These are phyloP conservation scores for Aphidoletes aphidimyza DNA, from an alignment of 2,888 invertebrate genomes.

Conservation along the genomic window DNA sequence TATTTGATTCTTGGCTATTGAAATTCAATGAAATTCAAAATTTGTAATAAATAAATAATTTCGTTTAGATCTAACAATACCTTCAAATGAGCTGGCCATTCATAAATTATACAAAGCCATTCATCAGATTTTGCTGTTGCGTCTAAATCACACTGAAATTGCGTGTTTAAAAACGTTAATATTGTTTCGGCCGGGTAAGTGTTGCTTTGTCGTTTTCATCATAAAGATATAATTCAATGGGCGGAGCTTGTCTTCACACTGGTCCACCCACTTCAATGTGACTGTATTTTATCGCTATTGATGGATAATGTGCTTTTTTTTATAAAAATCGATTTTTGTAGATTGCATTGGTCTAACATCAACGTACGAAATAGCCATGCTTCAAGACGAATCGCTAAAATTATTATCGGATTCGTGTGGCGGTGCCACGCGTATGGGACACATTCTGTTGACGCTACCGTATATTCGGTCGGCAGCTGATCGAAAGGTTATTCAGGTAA, in stretches of 20 bases:
- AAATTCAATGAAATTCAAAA: constrained; percentile 13
- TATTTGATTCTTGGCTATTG: neutral
- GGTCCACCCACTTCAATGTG: neutral
- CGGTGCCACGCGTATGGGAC: constrained; percentile 73
- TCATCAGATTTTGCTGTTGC: constrained; percentile 72
- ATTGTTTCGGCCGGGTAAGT: constrained; percentile 81
- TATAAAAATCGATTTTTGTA: constrained; percentile 61
- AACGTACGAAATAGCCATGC: constrained; percentile 70
- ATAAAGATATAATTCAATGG: constrained; percentile 23
- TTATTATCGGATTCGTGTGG: constrained; percentile 79
- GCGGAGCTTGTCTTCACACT: constrained; percentile 9
- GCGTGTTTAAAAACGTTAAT: constrained; percentile 86
- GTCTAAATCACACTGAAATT: constrained; percentile 84
- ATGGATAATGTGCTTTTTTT: neutral
- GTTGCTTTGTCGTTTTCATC: no score
- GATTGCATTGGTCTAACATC: constrained; percentile 74
- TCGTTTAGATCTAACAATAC: constrained; percentile 22
- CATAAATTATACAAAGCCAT: constrained; percentile 73
- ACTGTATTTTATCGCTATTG: neutral
- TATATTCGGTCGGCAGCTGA: constrained; percentile 67
- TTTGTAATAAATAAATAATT: neutral
- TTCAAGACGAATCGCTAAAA: constrained; percentile 84
- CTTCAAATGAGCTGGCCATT: constrained; percentile 1
- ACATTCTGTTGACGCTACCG: constrained; percentile 78
- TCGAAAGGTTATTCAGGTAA: constrained; percentile 57